A percentile compares a stretch with the other conserved stretches of the same genome.
phyloP scores from a whole-genome alignment of 64 coral and sea anemone genomes.

The Stichodactyla mertensii region DNA sequence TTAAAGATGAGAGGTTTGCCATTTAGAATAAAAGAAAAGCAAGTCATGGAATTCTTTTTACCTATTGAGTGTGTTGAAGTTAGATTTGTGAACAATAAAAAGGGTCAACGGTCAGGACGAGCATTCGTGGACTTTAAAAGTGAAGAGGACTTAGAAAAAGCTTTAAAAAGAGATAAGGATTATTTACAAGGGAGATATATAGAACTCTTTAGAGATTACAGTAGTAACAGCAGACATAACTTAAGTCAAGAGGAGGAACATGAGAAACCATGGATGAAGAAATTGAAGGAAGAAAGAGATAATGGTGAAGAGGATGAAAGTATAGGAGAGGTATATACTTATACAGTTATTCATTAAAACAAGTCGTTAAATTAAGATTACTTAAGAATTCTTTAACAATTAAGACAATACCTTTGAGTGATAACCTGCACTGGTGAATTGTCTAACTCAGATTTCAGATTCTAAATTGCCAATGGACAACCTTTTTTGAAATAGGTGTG shows the following conservation, averaged over 20 bases:
- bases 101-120: slow-evolving; percentile 61
- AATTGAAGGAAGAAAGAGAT: slow-evolving; percentile 48
- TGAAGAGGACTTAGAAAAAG: slow-evolving; percentile 77
- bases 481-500: background rate
- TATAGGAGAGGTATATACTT: slow-evolving; percentile 76
- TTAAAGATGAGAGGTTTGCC: slow-evolving; percentile 91
- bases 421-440: no score
- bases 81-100: slow-evolving; percentile 55
- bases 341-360: background rate
- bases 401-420: no score
- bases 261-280: slow-evolving; percentile 82
- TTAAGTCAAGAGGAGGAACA: slow-evolving; percentile 8
- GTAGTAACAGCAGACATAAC: background rate
- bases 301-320: slow-evolving; percentile 64
- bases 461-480: no score
- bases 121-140: slow-evolving; percentile 87
- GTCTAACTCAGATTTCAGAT: no score
- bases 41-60: slow-evolving; percentile 75
- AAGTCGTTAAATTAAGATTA: no score
- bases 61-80: slow-evolving; percentile 61
- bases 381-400: no score
- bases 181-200: slow-evolving; percentile 90
- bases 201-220: slow-evolving; percentile 77
- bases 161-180: slow-evolving; percentile 85
- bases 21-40: slow-evolving; percentile 74